Evolutionary conservation across 2,888 invertebrate species (phyloP), one percentile per base, ranked within the genome.

Genomic region (Panopea generosa): DNA sequence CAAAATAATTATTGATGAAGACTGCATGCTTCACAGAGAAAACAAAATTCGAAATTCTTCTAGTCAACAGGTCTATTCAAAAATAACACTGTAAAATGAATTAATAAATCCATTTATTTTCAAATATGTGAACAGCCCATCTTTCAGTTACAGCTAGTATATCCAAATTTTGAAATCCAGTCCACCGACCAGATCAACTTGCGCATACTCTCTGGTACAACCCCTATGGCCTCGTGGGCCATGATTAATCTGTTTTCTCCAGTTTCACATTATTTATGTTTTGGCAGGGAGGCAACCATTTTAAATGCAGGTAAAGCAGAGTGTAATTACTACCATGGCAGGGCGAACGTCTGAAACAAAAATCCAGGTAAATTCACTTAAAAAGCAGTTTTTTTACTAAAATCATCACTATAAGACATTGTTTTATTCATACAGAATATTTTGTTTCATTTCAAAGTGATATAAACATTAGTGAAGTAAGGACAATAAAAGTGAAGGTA

Each of bases 211-310:
- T 16, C 16, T 18, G 45, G 45, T 45, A 68, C 77, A 56, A 57
- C 70, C 74, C 69, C 63, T 56, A 72, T 70, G 73, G 71, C 73
- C 70, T 49, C 62, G n/a, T 60, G 40, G 70, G 70, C 76, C 66
- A 77, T 80, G 80, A 80, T 80, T 73, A 77, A 80, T 80, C 53
- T 73, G 59, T 80, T 77, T 80, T 77, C 63, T 53, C 77, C 55
- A 66, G 55, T 75, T 77, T 81, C 77, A 70, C 77, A 81, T 81
- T 81, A 81, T 81, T 81, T 81, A 81, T 81, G 75, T 81, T 81
- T 77, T 81, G 81, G 81, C 81, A 81, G 74, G 77, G 66, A 50
- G 20, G 2, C 33, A 45, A 57, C 77, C 56, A 81, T 33, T 77
- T 45, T 26, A 20, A 7, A 22, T 22, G 20, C 11, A 66, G 81